Evolutionary conservation across 2,797 vertebrate species (phyloP).

Genomic region (Phylloscopus collybita): DNA sequence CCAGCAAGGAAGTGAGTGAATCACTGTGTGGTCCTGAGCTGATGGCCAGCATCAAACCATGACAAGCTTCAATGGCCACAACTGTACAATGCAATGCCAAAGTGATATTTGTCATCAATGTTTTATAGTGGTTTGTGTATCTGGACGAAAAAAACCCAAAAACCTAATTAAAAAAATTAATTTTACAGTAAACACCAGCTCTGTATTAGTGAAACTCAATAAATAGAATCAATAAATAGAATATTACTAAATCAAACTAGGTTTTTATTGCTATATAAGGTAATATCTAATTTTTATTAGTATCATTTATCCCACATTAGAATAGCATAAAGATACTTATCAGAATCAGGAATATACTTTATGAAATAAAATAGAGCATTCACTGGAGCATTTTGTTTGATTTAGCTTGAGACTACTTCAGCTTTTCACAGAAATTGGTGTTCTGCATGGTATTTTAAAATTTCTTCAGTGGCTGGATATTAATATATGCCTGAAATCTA

Average conservation of each 20-base stretch:
- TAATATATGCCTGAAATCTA: not conserved
- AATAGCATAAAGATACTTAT: not conserved
- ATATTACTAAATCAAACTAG: not conserved
- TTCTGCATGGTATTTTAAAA: not conserved
- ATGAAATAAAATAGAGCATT: not conserved
- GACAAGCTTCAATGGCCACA: not conserved
- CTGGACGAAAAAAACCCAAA: not conserved
- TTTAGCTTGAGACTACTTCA: not conserved
- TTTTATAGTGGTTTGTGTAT: not conserved
- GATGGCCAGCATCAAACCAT: accelerated
- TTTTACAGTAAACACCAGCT: not conserved
- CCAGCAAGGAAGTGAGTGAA: not conserved
- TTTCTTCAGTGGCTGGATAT: not conserved
- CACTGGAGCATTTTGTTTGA: not conserved
- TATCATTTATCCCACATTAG: not conserved
- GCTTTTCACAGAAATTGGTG: not conserved
- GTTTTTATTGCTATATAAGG: not conserved
- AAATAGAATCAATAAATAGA: not conserved
- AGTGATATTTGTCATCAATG: not conserved
- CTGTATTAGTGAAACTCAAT: not conserved
- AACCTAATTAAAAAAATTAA: not conserved
- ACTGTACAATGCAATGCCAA: not conserved
- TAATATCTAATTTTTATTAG: not conserved
- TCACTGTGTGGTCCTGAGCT: not conserved
- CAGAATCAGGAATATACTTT: not conserved